Conservation (phyloP, 2,113 vertebrate genomes). For the Nyctibius bracteatus region DNA sequence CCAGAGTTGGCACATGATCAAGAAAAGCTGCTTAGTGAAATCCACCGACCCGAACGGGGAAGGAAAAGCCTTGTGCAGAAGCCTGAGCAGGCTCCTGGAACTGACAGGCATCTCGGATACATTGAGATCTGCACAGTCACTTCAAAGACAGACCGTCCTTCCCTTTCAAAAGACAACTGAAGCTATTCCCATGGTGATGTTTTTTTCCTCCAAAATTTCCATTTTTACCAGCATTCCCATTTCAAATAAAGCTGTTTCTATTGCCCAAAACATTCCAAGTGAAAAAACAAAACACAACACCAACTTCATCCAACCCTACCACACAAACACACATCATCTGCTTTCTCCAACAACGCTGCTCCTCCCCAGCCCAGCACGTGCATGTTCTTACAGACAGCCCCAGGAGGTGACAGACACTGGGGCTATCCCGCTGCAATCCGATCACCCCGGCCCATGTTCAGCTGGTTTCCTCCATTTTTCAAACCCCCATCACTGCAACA, state of each 20-base stretch:
- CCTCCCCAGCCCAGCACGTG: background rate
- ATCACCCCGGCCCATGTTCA: accelerated
- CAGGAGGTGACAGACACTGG: background rate
- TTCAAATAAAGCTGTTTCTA: background rate
- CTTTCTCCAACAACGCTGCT: background rate
- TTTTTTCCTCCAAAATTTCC: background rate
- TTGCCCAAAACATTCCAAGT: background rate
- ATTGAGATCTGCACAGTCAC: background rate
- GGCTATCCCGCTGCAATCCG: accelerated
- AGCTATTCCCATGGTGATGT: background rate
- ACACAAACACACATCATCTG: background rate
- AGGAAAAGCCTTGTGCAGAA: background rate
- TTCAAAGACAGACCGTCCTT: background rate
- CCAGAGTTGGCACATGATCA: constrained; percentile 2
- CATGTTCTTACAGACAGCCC: background rate
- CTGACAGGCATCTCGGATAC: background rate
- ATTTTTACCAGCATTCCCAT: background rate
- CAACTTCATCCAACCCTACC: background rate
- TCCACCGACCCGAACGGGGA: background rate
- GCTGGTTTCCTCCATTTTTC: background rate
- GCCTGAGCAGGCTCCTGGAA: background rate
- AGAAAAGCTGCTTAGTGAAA: constrained; percentile 44
- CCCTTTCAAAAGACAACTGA: background rate
- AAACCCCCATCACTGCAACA: background rate
- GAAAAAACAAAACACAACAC: background rate